Conservation (phyloP, 92 coral and sea anemone species). For the Epizoanthus rinbou region DNA sequence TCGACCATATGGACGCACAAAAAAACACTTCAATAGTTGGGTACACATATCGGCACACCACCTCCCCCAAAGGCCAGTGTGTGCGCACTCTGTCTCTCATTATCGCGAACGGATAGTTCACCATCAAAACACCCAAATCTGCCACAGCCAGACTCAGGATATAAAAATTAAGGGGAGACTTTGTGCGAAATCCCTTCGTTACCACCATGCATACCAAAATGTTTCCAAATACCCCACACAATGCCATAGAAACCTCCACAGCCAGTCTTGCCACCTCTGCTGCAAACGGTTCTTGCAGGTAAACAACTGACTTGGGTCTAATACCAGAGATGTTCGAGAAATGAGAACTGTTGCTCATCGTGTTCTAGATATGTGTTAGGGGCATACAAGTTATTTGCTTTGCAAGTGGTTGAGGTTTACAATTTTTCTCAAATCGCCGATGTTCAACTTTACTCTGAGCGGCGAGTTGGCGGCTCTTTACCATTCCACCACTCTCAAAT, state of each 20-base stretch:
- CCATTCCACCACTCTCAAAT: no score
- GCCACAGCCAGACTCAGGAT: conserved; percentile 43
- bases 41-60: conserved; percentile 25
- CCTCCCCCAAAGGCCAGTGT: conserved; percentile 33
- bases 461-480: no score
- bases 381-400: not conserved
- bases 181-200: conserved; percentile 26
- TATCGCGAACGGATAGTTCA: conserved; percentile 30
- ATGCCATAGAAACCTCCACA: conserved; percentile 25
- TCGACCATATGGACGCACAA: conserved; percentile 38
- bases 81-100: conserved; percentile 9
- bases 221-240: conserved; percentile 35
- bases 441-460: no score
- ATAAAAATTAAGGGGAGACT: conserved; percentile 4
- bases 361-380: not conserved
- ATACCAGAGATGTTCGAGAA: not conserved
- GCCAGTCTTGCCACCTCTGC: not conserved
- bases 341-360: conserved; percentile 17
- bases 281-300: conserved; percentile 12
- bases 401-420: not conserved
- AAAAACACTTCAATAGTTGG: conserved; percentile 32
- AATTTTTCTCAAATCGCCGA: not conserved
- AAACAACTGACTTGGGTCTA: not conserved
- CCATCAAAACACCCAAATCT: conserved; percentile 27
- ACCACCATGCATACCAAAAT: conserved; percentile 29